A percentile compares a stretch with the other conserved stretches of the same genome.
phyloP scores from a whole-genome alignment of 92 coral and sea anemone species.

The Anthopleura xanthogrammica region DNA sequence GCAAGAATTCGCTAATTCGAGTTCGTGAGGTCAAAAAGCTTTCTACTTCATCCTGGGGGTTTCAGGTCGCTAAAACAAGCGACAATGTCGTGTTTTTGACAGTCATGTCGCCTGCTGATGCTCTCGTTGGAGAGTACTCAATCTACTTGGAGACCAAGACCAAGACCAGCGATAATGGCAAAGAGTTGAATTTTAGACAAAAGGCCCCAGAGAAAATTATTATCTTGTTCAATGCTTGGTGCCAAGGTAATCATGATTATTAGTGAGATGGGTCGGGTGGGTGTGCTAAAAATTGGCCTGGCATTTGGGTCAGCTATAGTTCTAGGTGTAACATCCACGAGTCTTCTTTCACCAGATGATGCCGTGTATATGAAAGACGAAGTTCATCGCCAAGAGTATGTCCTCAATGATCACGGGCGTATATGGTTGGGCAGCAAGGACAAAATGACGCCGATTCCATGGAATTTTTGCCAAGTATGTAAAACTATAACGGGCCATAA shows the following conservation, averaged over 20 bases:
- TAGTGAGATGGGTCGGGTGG: too few species aligned
- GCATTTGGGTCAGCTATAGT: too few species aligned
- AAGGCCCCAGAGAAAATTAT: slow-evolving; percentile 43
- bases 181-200: slow-evolving; percentile 42
- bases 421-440: slow-evolving; percentile 77
- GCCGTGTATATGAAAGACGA: slow-evolving; percentile 73
- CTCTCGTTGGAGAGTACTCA: slow-evolving; percentile 63
- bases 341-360: slow-evolving; percentile 52
- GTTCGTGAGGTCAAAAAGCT: too few species aligned
- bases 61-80: too few species aligned
- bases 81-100: too few species aligned
- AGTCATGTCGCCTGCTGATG: slow-evolving; percentile 62
- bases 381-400: slow-evolving; percentile 78
- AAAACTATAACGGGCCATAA: too few species aligned
- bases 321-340: too few species aligned
- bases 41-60: too few species aligned
- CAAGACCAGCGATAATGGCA: slow-evolving; percentile 13
- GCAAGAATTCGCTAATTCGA: not conserved
- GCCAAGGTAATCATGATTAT: slow-evolving; percentile 47
- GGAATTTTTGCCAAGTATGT: slow-evolving; percentile 82
- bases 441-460: slow-evolving; percentile 46
- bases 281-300: too few species aligned
- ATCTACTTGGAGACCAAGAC: slow-evolving; percentile 63
- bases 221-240: slow-evolving; percentile 77
- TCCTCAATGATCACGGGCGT: slow-evolving; percentile 76